Base-by-base conservation (phyloP, 2,113 vertebrate genomes). In the Chloebia gouldiae region DNA sequence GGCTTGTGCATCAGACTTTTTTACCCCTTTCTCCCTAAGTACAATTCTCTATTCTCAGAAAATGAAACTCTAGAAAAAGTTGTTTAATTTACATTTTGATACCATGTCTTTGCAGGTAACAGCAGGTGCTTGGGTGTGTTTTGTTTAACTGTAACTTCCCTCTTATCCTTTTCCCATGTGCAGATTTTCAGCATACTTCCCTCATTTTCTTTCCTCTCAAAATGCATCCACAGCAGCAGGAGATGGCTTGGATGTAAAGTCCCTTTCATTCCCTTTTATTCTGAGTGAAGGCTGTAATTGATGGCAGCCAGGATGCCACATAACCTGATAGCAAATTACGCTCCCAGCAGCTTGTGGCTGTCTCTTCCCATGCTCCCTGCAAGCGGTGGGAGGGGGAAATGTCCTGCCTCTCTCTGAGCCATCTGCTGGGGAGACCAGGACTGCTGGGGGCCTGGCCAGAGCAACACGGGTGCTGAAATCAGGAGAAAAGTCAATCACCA, bases 301-400 rank as follows among this genome's bases (percentile, higher is more conserved):
- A 86, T 64, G 60, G 82, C 79, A 86, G 68, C 73, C 70, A 79
- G 82, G 82, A 81, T 42, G 68, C 61, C 69, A 78, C 11, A 7
- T 6, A 91, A 47, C 35, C 42, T 77, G 35, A 79, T 0, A 69
- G 50, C 42, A 88, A 81, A 92, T 45, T 47, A 56, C 0, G 0
- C 39, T 84, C 53, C 50, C 73, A 61, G 66, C 28, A 47, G 39
- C 79, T 54, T 35, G 24, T 3, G 11, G 22, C 53, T 39, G 35
- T 68, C 40, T 30, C 35, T 90, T 50, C 27, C 63, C 24, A 13
- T 12, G n/a, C 27, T 70, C 57, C 66, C 42, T 18, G 25, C 0
- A 0, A 59, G 13, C 2, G 0, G 20, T 22, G 65, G 77, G 64
- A 90, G 11, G 6, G 2, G 40, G 8, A 57, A 60, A 61, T 7